Evolutionary conservation across 2,888 invertebrate genomes (phyloP).

Genomic region (Noctua fimbriata): DNA sequence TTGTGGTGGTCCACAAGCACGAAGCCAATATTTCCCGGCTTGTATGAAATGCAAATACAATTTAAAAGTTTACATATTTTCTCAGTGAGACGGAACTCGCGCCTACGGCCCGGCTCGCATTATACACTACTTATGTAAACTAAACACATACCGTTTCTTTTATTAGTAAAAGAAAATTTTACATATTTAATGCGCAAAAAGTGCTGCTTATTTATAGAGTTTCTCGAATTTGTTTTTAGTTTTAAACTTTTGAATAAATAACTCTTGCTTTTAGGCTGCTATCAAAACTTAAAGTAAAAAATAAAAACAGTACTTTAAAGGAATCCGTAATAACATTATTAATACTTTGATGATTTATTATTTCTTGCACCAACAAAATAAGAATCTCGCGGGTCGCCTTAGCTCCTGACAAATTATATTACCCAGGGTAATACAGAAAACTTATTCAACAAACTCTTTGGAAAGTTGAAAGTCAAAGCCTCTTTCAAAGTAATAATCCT

Average conservation of each 20-base stretch:
- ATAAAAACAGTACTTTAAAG: conserved; percentile 14
- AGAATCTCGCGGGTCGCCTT: conserved; percentile 71
- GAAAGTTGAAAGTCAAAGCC: conserved; percentile 83
- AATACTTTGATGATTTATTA: conserved; percentile 58
- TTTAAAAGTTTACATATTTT: conserved; percentile 89
- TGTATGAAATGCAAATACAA: conserved; percentile 89
- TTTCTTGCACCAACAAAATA: conserved; percentile 66
- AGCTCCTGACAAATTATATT: conserved; percentile 79
- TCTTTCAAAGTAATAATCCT: conserved; percentile 80
- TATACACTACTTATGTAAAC: conserved; percentile 63
- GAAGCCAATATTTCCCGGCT: conserved; percentile 86
- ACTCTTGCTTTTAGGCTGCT: background rate
- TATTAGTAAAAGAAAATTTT: conserved; percentile 41
- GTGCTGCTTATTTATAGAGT: conserved; percentile 16
- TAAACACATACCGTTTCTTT: conserved; percentile 48
- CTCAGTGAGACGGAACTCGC: conserved; percentile 81
- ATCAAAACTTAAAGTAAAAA: background rate
- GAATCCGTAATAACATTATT: conserved; percentile 48
- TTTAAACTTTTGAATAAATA: conserved; percentile 12
- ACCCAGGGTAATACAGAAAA: conserved; percentile 82
- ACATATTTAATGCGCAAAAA: conserved; percentile 35
- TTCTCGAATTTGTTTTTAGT: background rate
- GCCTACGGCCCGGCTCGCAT: conserved; percentile 77
- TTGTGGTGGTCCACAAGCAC: conserved; percentile 78
- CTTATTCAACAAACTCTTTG: conserved; percentile 84